Base-by-base conservation (phyloP, 1,140 invertebrate genomes). In the Oryctes rhinoceros region DNA sequence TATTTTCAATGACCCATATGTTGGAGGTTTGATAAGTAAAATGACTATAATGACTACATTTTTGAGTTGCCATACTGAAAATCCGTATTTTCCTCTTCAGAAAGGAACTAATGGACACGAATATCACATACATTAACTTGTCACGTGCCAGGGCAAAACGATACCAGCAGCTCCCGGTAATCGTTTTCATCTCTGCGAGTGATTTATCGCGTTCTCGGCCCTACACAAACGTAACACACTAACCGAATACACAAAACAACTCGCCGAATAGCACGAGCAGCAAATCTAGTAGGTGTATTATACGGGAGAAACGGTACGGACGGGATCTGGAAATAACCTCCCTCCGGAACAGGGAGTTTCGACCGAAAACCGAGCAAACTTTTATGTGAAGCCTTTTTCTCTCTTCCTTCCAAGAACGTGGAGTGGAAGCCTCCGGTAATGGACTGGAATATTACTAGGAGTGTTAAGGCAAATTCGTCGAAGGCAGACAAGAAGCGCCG, bases 391-490 rank as follows among this genome's bases (percentile, higher is more conserved):
- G n/a, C n/a, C 49, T 53, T 53, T 11, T 53, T 53, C 10, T n/a
- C 4, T 11, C 49, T 6, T 11, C 49, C 13, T 3, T 11, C 3
- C 13, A 15, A 15, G 10, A 53, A 2, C 11, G 13, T 2, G 4
- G n/a, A 53, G 49, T 53, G 11, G 39, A 39, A 39, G 39, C 2
- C 49, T 11, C 10, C 49, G 49, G 49, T 53, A 53, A 53, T 53
- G 49, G 49, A 53, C 49, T 53, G 49, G 49, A 53, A 53, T 53
- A 53, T 53, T 53, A 53, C 49, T n/a, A 11, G 49, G 49, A 53
- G 49, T 53, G 49, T 53, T 53, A n/a, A 53, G 49, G 49, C 49
- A 53, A 53, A 53, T 53, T 53, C 49, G 49, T 11, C 49, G 49
- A 53, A 53, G 49, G 49, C 49, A 4, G n/a, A 53, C 49, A 53